Evolutionary conservation across 2,888 invertebrate genomes (phyloP).

Genomic region (Limnephilus marmoratus): DNA sequence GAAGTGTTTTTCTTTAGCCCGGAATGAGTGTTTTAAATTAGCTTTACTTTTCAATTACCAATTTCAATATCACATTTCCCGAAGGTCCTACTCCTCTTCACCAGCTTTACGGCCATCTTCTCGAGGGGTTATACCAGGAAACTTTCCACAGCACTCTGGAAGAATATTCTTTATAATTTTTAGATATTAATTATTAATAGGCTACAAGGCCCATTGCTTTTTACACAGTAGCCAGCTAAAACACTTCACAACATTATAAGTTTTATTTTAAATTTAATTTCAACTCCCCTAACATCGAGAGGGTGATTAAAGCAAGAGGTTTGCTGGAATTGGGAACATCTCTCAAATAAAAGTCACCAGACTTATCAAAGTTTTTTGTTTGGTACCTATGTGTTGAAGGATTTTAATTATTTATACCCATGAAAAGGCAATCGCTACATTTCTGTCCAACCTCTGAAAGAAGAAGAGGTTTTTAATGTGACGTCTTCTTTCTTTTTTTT

Average conservation of each 20-base stretch:
- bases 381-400: no score
- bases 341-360: neutral
- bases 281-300: neutral
- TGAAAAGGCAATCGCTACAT: no score
- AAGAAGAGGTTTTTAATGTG: no score
- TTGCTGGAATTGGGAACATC: neutral
- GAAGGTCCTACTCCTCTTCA: neutral
- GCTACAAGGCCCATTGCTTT: conserved; percentile 28
- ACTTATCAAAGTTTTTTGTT: neutral
- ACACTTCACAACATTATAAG: neutral
- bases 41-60: neutral
- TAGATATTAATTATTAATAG: neutral
- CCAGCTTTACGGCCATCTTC: conserved; percentile 17
- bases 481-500: no score
- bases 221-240: neutral
- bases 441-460: no score
- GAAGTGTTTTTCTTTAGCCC: conserved; percentile 6
- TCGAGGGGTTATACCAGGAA: neutral
- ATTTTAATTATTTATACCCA: no score
- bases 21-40: conserved; percentile 12
- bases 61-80: conserved; percentile 17
- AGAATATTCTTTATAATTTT: conserved; percentile 29
- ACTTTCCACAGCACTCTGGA: conserved; percentile 4
- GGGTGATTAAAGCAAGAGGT: neutral
- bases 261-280: no score